Evolutionary conservation across 2,113 vertebrate species (phyloP), one percentile per base, ranked within the genome.

Genomic region (Camelus bactrianus): DNA sequence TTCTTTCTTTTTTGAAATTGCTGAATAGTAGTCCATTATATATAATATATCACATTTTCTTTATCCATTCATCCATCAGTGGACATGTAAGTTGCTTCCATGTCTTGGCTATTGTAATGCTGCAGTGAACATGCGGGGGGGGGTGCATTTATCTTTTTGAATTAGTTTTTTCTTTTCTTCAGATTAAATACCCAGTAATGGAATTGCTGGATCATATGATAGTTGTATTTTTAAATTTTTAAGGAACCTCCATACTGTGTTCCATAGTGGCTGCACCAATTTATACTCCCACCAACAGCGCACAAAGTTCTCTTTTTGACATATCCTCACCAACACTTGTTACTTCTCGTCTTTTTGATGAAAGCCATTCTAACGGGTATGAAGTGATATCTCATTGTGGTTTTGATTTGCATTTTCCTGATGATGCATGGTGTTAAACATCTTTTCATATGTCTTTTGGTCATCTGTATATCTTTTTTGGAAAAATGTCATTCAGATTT

Each of bases 151-250:
- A 15, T 52, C n/a, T 89, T 72, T 90, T 77, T 22, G n/a, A 58
- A 10, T 84, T 94, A 69, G 50, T 69, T n/a, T 94, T 16, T 94
- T 16, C 46, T 91, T 95, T 85, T 79, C 72, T 79, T 60, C 35
- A 28, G 11, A 5, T 86, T 86, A 24, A 77, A 52, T 77, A 85
- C 52, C 52, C 52, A 95, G 62, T 32, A 76, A 60, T 50, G 30
- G 50, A 58, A 70, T 52, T 91, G 60, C 38, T 77, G 42, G 26
- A 72, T 77, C 52, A 52, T 85, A 38, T 42, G 26, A 32, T 42
- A 72, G 65, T 62, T 85, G n/a, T 32, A 52, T 67, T 50, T 38
- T 50, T 60, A 77, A n/a, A 62, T 52, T 77, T 85, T 85, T 85
- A 54, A 62, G n/a, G 64, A 70, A 85, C 7, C 20, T 28, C 35